Conservation (phyloP, 1,140 invertebrate species). For the Drusus annulatus region DNA sequence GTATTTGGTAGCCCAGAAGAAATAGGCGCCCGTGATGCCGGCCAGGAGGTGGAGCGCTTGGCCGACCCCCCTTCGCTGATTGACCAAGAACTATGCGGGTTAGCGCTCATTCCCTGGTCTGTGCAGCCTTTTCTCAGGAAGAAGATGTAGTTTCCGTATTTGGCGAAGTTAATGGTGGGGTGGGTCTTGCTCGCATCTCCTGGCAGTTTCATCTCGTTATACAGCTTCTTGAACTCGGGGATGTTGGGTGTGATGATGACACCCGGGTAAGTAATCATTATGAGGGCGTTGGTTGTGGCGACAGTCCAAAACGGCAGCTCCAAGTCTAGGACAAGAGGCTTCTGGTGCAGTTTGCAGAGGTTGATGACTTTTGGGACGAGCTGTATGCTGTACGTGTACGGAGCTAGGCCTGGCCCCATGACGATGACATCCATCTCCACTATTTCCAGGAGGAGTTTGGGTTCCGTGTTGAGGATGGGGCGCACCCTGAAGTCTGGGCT, state of each 20-base stretch:
- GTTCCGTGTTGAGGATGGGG: slow-evolving; percentile 13
- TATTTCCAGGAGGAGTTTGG: not conserved
- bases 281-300: not conserved
- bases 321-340: slow-evolving; percentile 44
- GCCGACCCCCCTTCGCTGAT: not conserved
- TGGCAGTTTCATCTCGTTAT: not conserved
- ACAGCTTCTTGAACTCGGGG: not conserved
- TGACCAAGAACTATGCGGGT: not conserved
- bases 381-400: not conserved
- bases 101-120: not conserved
- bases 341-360: slow-evolving; percentile 43
- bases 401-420: slow-evolving; percentile 38
- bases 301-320: slow-evolving; percentile 32
- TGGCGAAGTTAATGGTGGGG: not conserved
- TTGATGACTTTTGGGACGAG: slow-evolving; percentile 27
- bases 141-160: not conserved
- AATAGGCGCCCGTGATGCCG: slow-evolving; percentile 32
- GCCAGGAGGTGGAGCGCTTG: slow-evolving; percentile 17
- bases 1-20: slow-evolving; percentile 38
- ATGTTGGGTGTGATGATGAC: slow-evolving; percentile 25
- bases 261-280: slow-evolving; percentile 26
- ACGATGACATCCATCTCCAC: slow-evolving; percentile 36
- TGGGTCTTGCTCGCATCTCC: not conserved
- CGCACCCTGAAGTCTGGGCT: slow-evolving; percentile 42
- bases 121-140: slow-evolving; percentile 5